Conservation (phyloP, 2,797 vertebrate species). For the Clarias laeviceps region DNA sequence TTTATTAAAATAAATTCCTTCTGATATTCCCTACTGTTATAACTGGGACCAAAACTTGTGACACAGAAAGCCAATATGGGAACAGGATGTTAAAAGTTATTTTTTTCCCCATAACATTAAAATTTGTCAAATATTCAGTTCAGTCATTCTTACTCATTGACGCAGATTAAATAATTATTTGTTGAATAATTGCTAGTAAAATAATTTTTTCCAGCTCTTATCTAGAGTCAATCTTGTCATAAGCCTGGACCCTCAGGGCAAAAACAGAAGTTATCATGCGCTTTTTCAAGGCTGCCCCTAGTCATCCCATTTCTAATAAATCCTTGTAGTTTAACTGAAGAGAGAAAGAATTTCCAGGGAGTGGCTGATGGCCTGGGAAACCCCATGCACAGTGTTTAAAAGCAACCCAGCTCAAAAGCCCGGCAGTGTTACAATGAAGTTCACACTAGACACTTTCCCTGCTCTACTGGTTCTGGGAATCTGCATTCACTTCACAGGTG, state of each 20-base stretch:
- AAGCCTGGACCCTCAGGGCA: too few relatives aligned
- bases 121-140: neutral
- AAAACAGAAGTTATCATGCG: neutral
- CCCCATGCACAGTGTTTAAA: conserved; percentile 46
- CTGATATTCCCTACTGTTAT: neutral
- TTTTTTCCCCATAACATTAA: neutral
- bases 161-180: neutral
- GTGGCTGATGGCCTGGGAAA: conserved; percentile 18
- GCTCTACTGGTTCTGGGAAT: conserved; percentile 34
- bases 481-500: conserved; percentile 52
- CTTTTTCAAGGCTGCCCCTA: neutral
- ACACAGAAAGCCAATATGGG: neutral
- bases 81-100: neutral
- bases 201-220: neutral
- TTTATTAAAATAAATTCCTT: neutral
- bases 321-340: neutral
- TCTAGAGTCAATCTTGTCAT: neutral
- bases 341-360: conserved; percentile 66
- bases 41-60: neutral
- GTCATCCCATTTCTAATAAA: conserved; percentile 1
- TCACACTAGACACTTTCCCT: conserved; percentile 4
- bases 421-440: conserved; percentile 57
- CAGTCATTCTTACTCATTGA: neutral
- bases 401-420: conserved; percentile 27
- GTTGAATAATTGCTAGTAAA: neutral